Base-by-base conservation (phyloP, 1,140 invertebrate species). In the Planococcus citri region DNA sequence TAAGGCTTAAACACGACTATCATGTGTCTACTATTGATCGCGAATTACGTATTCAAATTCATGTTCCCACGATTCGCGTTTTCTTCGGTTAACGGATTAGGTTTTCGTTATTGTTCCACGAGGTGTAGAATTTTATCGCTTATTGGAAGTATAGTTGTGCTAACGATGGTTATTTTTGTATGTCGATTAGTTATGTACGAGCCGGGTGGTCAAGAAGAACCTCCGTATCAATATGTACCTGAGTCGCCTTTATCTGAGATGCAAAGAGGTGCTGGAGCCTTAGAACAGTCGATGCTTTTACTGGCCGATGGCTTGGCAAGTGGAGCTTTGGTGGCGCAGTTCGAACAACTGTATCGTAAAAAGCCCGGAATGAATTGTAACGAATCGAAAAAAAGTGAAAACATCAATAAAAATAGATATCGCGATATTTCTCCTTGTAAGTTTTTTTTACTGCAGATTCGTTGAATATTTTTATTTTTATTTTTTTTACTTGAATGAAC, bases 381-480 rank as follows among this genome's bases (percentile, higher is more conserved):
- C n/a, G 88, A 88, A 69, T 88, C 94, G 0, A 85, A 86, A 69
- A 84, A 89, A 72, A 82, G 87, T 1, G 85, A 88, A 71, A 98
- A 98, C 81, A 79, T 93, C 60, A 83, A 84, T 72, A n/a, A 97
- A 81, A 99, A 99, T 81, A 83, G 96, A 79, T 99, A 98, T 77
- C 84, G 93, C 73, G 97, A 98, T 81, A 97, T 98, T 75, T 94
- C 91, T 70, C 96, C 96, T 71, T 99, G 94, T 97, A 84, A 88
- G 90, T 72, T 69, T 33, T 24, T 27, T n/a, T n/a, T n/a, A 33
- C n/a, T n/a, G n/a, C 3, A 12, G 12, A 33, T 33, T 68, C 4
- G 8, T 27, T 20, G 3, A 22, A 22, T 57, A 27, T 25, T 41
- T 74, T 25, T 71, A 61, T 71, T 67, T 68, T 68, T 67, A 72